Evolutionary conservation across 1,140 invertebrate genomes (phyloP), one percentile per base, ranked within the genome.

Genomic region (Ephestia elutella): DNA sequence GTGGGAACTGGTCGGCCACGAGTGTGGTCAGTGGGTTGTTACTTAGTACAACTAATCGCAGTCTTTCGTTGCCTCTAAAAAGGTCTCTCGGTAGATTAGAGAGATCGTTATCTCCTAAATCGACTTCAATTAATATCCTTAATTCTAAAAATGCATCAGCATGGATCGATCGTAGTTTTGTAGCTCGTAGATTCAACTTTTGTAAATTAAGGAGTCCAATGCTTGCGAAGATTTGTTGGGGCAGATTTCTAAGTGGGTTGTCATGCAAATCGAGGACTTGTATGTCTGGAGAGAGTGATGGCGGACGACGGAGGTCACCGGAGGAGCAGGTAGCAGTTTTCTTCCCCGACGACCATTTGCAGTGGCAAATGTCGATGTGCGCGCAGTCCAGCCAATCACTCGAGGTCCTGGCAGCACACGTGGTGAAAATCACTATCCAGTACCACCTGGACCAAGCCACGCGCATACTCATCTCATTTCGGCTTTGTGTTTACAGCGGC

Each of bases 331-430:
- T 89, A 25, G 95, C 96, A 1, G 95, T 95, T 73, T 96, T 96
- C 84, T 96, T 96, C 21, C 95, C 95, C 13, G 93, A 94, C 13
- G 94, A 94, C 96, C 96, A 97, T 87, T 95, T 96, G 90, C 96
- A 97, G 63, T 92, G 91, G 80, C 96, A 97, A 57, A 94, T 92
- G 11, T 90, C 80, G 65, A 87, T 82, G 48, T 95, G 95, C 78
- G 95, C 96, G 69, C 88, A 89, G 71, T 95, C 93, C 11, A 94
- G 94, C 94, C 95, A 96, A 79, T 96, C 95, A 56, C 84, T 86
- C 58, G 79, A 81, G 51, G 82, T 87, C 72, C 83, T 79, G 56
- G 84, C 86, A 64, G 86, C 83, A 71, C 87, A 85, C 68, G 85
- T 85, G 62, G 86, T 85, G 70, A 90, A 76, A 70, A 89, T 87